A percentile compares a stretch with the other conserved stretches of the same genome.
Conservation (phyloP, 2,888 invertebrate species). For the Aelia acuminata region DNA sequence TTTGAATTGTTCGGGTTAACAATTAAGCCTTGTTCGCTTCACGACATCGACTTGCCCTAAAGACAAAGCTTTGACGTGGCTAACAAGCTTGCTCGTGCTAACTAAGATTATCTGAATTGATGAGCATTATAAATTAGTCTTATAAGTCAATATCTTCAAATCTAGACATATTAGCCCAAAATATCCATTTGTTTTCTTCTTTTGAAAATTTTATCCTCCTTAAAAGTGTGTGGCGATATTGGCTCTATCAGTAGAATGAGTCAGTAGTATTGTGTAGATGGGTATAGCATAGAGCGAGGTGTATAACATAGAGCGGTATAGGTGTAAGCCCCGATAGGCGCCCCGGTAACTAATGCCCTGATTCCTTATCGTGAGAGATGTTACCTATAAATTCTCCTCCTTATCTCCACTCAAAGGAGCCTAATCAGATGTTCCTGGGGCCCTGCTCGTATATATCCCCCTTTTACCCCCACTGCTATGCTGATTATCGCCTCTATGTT, state of each 20-base stretch:
- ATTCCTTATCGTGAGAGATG: background rate
- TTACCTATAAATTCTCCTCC: background rate
- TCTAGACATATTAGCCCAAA: no score
- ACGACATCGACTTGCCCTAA: no score
- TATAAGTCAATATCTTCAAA: no score
- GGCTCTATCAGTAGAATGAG: background rate
- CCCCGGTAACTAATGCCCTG: background rate
- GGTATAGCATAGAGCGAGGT: no score
- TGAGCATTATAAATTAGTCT: no score
- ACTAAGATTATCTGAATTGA: no score
- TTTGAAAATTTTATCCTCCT: no score
- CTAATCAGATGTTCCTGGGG: background rate
- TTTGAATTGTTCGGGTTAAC: no score
- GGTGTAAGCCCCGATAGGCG: background rate
- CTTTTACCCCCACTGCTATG: background rate
- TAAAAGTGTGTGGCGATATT: background rate
- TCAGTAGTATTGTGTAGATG: background rate
- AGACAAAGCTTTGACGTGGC: no score
- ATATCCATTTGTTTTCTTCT: no score
- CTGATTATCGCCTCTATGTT: background rate
- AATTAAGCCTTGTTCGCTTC: no score
- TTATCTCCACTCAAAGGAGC: slow-evolving; percentile 10
- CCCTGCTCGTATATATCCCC: background rate
- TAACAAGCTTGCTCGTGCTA: no score
- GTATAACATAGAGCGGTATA: background rate